phyloP scores from a whole-genome alignment of 1,140 invertebrate species.

The Drosophila takahashii region DNA sequence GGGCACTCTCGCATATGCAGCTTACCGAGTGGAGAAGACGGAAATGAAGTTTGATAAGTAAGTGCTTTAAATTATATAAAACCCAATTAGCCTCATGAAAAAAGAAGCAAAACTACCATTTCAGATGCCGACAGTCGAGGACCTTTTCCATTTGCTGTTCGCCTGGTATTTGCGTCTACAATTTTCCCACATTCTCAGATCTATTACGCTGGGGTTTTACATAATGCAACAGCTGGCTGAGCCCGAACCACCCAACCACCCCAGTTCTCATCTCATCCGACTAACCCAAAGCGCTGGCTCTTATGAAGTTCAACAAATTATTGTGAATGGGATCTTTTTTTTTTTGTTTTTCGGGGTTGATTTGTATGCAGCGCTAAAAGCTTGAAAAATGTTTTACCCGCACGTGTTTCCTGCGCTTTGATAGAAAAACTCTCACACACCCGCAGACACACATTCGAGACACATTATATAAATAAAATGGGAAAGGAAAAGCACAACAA shows the following conservation, averaged over 20 bases:
- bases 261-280: conserved; percentile 1
- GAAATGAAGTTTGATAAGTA: conserved; percentile 47
- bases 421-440: conserved; percentile 63
- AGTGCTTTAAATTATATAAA: conserved; percentile 50
- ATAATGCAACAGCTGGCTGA: conserved; percentile 77
- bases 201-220: conserved; percentile 40
- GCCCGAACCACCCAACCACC: conserved; percentile 11
- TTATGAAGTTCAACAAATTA: conserved; percentile 82
- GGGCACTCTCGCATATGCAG: conserved; percentile 40
- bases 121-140: neutral
- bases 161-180: conserved; percentile 37
- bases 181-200: conserved; percentile 44
- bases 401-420: conserved; percentile 82
- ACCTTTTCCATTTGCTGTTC: conserved; percentile 21
- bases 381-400: conserved; percentile 82
- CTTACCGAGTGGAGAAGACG: conserved; percentile 19
- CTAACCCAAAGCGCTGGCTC: conserved; percentile 36
- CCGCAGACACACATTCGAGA: conserved; percentile 50
- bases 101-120: neutral
- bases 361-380: conserved; percentile 83
- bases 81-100: conserved; percentile 29
- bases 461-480: conserved; percentile 81
- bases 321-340: conserved; percentile 67
- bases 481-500: conserved; percentile 76
- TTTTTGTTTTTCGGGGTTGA: conserved; percentile 71